These are phyloP conservation scores for Brachionus manjavacas DNA, from an alignment of 1,140 invertebrate genomes.

Conservation along the genomic window DNA sequence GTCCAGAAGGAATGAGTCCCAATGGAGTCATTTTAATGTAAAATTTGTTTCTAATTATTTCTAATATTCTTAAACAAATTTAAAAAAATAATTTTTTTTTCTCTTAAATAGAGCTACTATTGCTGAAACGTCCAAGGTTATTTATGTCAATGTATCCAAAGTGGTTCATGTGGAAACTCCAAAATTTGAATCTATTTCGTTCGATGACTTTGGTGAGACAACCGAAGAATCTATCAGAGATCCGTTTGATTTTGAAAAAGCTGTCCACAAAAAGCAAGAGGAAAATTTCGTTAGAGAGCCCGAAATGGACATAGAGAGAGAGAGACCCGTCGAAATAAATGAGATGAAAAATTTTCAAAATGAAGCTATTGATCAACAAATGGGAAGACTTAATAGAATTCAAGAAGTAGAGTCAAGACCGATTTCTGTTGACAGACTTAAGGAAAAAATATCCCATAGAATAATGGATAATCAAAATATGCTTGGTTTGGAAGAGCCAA, in stretches of 20 bases:
- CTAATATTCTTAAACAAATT: background rate
- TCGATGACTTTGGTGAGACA: background rate
- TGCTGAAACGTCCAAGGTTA: background rate
- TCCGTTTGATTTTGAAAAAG: background rate
- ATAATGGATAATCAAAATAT: background rate
- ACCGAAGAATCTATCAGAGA: background rate
- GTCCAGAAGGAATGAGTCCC: background rate
- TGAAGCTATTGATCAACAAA: background rate
- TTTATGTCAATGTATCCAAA: conserved; percentile 19
- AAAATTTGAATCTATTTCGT: background rate
- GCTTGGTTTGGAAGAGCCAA: background rate
- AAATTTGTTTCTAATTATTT: background rate
- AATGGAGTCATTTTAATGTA: conserved; percentile 7
- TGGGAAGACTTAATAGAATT: background rate
- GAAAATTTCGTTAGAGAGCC: background rate
- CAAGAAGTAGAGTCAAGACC: background rate
- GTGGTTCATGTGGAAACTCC: background rate
- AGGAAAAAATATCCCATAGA: background rate
- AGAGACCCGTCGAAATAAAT: background rate
- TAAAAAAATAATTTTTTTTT: background rate
- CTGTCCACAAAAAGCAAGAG: background rate
- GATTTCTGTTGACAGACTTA: background rate
- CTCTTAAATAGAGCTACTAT: background rate
- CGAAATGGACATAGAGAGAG: background rate
- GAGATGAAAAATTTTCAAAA: background rate